phyloP scores from a whole-genome alignment of 2,888 invertebrate species.

The Zonitis immaculata region DNA sequence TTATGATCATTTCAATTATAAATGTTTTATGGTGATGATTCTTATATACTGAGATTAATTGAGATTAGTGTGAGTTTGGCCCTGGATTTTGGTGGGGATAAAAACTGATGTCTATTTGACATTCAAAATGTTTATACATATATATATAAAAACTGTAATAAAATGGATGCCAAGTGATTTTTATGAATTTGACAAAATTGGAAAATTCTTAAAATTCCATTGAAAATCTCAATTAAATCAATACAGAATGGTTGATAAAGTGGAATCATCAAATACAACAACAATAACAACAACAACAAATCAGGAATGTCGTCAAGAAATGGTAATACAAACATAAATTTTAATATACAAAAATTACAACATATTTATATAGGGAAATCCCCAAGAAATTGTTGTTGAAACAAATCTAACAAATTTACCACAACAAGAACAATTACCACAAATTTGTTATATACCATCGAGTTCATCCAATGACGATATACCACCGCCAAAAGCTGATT shows the following conservation, averaged over 20 bases:
- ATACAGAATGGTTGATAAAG: background rate
- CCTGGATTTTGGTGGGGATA: too few species aligned
- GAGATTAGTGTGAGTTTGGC: too few species aligned
- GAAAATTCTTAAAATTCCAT: background rate
- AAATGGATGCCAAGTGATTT: constrained; percentile 20
- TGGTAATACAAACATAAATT: too few species aligned
- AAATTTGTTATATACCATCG: constrained; percentile 26
- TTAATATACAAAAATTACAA: too few species aligned
- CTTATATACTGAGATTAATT: too few species aligned
- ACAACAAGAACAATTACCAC: constrained; percentile 14
- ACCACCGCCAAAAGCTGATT: constrained; percentile 78
- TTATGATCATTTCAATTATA: too few species aligned
- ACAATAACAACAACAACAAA: constrained; percentile 17
- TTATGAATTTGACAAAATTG: constrained; percentile 5
- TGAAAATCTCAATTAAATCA: background rate
- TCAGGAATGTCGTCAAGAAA: constrained; percentile 14
- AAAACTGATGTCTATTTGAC: background rate
- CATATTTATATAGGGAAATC: constrained; percentile 14
- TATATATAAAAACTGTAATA: too few species aligned
- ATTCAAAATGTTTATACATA: too few species aligned
- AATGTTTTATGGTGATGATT: too few species aligned
- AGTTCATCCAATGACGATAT: constrained; percentile 55
- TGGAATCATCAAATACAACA: background rate
- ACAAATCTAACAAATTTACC: constrained; percentile 13
- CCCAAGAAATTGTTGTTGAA: constrained; percentile 23